Conservation (phyloP, 2,888 invertebrate genomes). For the Leucoptera coffeella region DNA sequence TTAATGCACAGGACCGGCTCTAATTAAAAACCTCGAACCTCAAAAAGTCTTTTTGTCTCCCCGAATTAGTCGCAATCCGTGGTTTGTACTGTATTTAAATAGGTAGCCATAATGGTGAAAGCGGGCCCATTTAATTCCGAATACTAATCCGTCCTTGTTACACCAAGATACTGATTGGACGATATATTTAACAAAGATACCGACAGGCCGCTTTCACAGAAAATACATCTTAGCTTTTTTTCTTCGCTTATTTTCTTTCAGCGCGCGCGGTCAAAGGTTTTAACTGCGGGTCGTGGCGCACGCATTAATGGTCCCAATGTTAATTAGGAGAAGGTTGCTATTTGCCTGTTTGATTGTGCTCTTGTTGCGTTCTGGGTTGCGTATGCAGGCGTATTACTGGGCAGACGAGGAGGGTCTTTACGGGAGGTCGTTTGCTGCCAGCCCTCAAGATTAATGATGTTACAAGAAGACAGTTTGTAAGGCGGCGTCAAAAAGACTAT, state of each 20-base stretch:
- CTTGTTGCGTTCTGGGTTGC: conserved; percentile 29
- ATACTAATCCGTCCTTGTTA: conserved; percentile 41
- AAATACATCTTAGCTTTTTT: conserved; percentile 43
- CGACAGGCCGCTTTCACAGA: conserved; percentile 36
- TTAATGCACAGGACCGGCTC: no score
- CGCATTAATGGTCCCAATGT: conserved; percentile 35
- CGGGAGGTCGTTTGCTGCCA: conserved; percentile 48
- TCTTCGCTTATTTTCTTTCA: conserved; percentile 33
- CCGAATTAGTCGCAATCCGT: no score
- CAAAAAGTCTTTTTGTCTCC: conserved; percentile 35
- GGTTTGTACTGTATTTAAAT: no score
- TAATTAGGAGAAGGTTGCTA: conserved; percentile 36
- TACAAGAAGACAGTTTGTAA: conserved; percentile 40
- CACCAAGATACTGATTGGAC: conserved; percentile 45
- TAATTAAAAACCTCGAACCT: no score
- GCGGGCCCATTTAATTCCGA: conserved; percentile 24
- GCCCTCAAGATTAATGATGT: conserved; percentile 45
- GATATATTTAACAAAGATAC: conserved; percentile 50
- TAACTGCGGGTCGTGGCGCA: conserved; percentile 15
- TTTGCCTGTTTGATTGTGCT: conserved; percentile 25
- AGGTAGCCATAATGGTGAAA: no score
- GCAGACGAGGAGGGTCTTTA: conserved; percentile 43
- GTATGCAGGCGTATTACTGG: conserved; percentile 35
- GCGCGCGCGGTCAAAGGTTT: conserved; percentile 19
- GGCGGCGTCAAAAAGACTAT: no score